A percentile compares a stretch with the other conserved stretches of the same genome.
These are phyloP conservation scores for Brachionus asplanchnoidis DNA, from an alignment of 1,140 invertebrate genomes.

Conservation along the genomic window DNA sequence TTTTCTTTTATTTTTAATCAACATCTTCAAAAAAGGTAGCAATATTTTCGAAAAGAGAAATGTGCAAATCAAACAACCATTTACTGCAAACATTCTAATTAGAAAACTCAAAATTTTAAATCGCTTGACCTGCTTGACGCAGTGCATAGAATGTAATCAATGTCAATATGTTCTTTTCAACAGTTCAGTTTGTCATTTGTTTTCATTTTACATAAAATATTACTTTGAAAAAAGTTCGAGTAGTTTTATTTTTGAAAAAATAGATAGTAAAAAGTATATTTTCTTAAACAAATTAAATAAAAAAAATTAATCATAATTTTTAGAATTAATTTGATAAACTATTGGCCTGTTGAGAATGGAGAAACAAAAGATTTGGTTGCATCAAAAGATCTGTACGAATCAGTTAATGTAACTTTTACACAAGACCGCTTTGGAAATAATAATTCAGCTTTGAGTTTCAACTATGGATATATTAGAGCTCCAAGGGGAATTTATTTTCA, in stretches of 20 bases:
- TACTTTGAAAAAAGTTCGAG: background rate
- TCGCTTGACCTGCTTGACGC: too few relatives aligned
- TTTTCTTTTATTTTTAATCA: too few relatives aligned
- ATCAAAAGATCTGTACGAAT: background rate
- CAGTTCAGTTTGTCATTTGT: background rate
- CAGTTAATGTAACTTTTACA: background rate
- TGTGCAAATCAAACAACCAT: too few relatives aligned
- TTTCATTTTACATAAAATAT: background rate
- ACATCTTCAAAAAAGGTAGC: too few relatives aligned
- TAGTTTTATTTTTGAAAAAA: background rate
- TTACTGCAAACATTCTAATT: too few relatives aligned
- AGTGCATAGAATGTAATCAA: background rate
- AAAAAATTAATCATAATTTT: background rate
- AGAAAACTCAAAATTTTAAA: too few relatives aligned
- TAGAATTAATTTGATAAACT: background rate
- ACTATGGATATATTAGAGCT: background rate
- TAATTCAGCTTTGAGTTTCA: background rate
- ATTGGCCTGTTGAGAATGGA: background rate
- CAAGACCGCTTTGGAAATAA: background rate
- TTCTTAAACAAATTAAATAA: background rate
- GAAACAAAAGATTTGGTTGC: background rate
- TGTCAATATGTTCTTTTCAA: background rate
- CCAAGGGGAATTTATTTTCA: background rate
- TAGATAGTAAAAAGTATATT: background rate
- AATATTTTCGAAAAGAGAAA: too few relatives aligned